Conservation (phyloP, 2,797 vertebrate genomes). For the Oophaga sylvatica region DNA sequence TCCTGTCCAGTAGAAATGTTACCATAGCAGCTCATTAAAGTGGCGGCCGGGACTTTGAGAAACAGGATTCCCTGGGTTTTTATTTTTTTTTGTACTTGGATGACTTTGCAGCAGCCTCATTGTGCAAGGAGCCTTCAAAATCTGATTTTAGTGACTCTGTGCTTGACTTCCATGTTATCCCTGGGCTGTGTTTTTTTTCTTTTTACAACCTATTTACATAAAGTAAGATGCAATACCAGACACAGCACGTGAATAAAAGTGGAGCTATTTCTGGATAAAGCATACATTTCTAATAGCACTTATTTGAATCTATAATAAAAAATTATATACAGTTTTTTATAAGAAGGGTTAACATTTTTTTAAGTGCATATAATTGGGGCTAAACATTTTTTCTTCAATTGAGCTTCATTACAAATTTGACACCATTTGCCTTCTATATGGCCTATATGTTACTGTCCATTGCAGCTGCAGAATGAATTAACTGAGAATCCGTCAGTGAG, state of each 20-base stretch:
- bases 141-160: not conserved
- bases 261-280: not conserved
- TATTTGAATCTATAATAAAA: not conserved
- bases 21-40: conserved; percentile 35
- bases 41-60: conserved; percentile 2
- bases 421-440: too few relatives aligned
- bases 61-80: conserved; percentile 5
- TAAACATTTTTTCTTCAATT: too few relatives aligned
- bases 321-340: too few relatives aligned
- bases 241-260: not conserved
- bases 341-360: too few relatives aligned
- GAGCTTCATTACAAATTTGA: too few relatives aligned
- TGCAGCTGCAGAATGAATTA: too few relatives aligned
- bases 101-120: conserved; percentile 19
- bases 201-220: too few relatives aligned
- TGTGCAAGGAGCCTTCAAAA: conserved; percentile 4
- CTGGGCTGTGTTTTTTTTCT: not conserved
- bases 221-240: not conserved
- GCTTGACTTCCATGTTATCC: not conserved
- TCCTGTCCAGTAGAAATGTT: conserved; percentile 32
- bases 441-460: too few relatives aligned
- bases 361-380: too few relatives aligned
- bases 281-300: not conserved
- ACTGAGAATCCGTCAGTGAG: too few relatives aligned
- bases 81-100: conserved; percentile 26